These are phyloP conservation scores for Peromyscus maniculatus DNA, from an alignment of 2,113 vertebrate genomes.

Conservation along the genomic window DNA sequence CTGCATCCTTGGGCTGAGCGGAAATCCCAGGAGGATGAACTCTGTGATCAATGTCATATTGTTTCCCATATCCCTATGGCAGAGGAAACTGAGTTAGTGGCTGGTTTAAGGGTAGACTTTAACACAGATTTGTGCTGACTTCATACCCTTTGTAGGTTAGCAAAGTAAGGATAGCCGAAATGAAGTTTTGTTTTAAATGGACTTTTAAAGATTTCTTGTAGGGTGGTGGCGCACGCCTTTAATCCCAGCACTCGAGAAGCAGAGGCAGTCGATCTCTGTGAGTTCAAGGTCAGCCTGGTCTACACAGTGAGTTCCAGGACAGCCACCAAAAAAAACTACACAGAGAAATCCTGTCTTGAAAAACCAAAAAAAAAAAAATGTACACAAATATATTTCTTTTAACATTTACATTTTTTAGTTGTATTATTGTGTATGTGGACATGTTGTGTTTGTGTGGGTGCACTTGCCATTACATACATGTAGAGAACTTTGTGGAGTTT, in stretches of 20 bases:
- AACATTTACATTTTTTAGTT: not conserved
- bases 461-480: not conserved
- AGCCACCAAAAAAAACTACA: too few species aligned
- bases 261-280: too few species aligned
- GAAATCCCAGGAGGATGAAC: constrained; percentile 62
- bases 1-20: not conserved
- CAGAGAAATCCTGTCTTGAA: too few species aligned
- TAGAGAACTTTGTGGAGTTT: not conserved
- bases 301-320: too few species aligned
- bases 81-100: not conserved
- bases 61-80: not conserved
- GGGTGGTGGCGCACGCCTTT: too few species aligned
- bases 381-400: not conserved
- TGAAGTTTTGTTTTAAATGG: not conserved
- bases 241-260: too few species aligned
- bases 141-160: not conserved
- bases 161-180: not conserved
- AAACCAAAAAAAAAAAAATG: not conserved
- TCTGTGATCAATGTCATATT: constrained; percentile 59
- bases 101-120: not conserved
- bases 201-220: not conserved
- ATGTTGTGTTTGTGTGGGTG: not conserved
- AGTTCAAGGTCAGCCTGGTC: too few species aligned
- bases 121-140: not conserved
- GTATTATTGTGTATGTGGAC: too few species aligned